Percentiles rank a stretch among this genome's conserved stretches.
phyloP scores from a whole-genome alignment of 2,113 vertebrate genomes.

The Sinocyclocheilus anshuiensis region DNA sequence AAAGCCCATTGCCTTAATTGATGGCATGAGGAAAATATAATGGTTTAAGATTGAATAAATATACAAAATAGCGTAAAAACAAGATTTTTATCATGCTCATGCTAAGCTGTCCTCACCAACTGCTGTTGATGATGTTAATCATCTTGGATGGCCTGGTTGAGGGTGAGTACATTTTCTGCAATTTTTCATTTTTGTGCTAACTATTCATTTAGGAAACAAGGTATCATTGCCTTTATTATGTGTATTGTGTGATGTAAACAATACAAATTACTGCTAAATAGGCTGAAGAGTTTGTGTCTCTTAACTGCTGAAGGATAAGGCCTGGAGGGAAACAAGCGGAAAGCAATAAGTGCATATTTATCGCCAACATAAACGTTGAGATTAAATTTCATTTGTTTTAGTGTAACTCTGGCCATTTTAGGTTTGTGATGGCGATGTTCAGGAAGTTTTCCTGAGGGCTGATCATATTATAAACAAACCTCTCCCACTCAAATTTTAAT shows the following conservation, averaged over 20 bases:
- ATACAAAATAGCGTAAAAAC: background rate
- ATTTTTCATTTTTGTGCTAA: too few relatives aligned
- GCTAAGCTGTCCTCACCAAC: background rate
- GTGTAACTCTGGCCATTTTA: slow-evolving; percentile 61
- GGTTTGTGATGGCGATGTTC: slow-evolving; percentile 57
- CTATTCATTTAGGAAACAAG: background rate
- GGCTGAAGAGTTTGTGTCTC: background rate
- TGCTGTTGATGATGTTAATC: too few relatives aligned
- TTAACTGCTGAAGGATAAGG: background rate
- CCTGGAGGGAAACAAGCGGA: background rate
- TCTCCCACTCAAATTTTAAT: slow-evolving; percentile 78
- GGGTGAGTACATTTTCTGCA: too few relatives aligned
- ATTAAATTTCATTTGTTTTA: slow-evolving; percentile 66
- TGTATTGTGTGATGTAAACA: background rate
- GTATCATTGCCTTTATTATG: background rate
- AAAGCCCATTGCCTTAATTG: background rate
- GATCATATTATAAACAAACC: slow-evolving; percentile 77
- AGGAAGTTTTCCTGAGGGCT: slow-evolving; percentile 68
- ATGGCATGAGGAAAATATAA: background rate
- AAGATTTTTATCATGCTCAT: background rate
- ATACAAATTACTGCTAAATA: background rate
- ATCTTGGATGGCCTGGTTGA: too few relatives aligned
- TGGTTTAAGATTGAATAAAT: background rate
- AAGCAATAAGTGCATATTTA: slow-evolving; percentile 50
- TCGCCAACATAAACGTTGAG: slow-evolving; percentile 60